A percentile compares a stretch with the other conserved stretches of the same genome.
These are phyloP conservation scores for Rhagoletis pomonella DNA, from an alignment of 1,140 invertebrate species.

Conservation along the genomic window DNA sequence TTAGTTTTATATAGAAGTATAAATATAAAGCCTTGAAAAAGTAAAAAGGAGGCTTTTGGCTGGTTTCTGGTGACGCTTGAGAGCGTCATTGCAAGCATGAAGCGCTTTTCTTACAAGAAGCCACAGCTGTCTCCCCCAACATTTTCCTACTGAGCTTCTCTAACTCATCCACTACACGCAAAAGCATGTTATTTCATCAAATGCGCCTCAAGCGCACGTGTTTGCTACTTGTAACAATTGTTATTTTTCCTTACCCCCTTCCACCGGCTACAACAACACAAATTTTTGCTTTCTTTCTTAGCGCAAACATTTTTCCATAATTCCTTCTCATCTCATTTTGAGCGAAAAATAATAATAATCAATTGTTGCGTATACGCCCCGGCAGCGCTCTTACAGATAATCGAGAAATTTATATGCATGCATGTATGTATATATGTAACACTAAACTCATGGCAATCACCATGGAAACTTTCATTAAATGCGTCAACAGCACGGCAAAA, in stretches of 20 bases:
- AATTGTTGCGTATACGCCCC: conserved; percentile 36
- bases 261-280: background rate
- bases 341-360: conserved; percentile 7
- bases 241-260: background rate
- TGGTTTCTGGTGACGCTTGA: too few relatives aligned
- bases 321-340: background rate
- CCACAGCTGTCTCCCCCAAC: background rate
- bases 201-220: background rate
- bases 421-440: background rate
- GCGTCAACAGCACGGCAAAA: background rate
- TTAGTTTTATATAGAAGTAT: too few relatives aligned
- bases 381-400: background rate
- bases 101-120: too few relatives aligned
- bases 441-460: conserved; percentile 20
- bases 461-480: background rate
- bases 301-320: conserved; percentile 28
- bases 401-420: background rate
- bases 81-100: too few relatives aligned
- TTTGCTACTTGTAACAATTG: conserved; percentile 18
- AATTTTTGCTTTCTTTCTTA: background rate
- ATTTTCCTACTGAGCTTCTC: background rate
- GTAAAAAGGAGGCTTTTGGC: too few relatives aligned
- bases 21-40: too few relatives aligned
- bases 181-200: background rate
- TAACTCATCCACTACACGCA: background rate